Evolutionary conservation across 2,888 invertebrate species (phyloP), one percentile per base, ranked within the genome.

Genomic region (Agrotis ipsilon): DNA sequence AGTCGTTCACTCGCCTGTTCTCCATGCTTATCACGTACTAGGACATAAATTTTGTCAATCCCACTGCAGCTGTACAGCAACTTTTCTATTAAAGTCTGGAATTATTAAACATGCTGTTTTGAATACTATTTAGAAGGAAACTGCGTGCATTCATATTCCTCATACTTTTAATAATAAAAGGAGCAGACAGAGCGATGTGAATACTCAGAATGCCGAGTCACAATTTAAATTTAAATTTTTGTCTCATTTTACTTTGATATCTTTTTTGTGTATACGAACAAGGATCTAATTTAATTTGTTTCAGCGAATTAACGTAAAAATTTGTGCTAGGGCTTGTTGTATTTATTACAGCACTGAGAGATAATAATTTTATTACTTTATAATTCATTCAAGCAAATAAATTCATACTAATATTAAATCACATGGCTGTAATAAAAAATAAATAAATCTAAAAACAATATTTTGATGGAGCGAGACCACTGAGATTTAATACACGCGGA

Each of bases 21-120:
- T 13, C 80, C 86, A 68, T 81, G 60, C 71, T 86, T 87, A 51
- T 83, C 78, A 69, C 86, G 88, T 69, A 89, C 83, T 16, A 88
- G 80, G 45, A 89, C 75, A 78, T 89, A 89, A 66, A 90, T 85
- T 72, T 82, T 86, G 72, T 84, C 82, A 51, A 90, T 80, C 43
- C 77, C 84, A 21, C 69, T 80, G 71, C 89, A 90, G 54, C 85
- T 82, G 66, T 80, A 86, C 32, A 88, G 68, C 57, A 89, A 75
- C 78, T 90, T 90, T 78, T 90, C 88, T 68, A 90, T 79, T 64
- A 89, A 69, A 46, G 84, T 86, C 90, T 89, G 79, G 57, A 88
- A 89, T 70, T 66, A 81, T 75, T 64, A 69, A 80, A 70, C 48
- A 68, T 48, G 43, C 54, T 39, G 27, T 63, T 68, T 66, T 74